Conservation (phyloP, 1,140 invertebrate species). For the Brachystomella parvula region DNA sequence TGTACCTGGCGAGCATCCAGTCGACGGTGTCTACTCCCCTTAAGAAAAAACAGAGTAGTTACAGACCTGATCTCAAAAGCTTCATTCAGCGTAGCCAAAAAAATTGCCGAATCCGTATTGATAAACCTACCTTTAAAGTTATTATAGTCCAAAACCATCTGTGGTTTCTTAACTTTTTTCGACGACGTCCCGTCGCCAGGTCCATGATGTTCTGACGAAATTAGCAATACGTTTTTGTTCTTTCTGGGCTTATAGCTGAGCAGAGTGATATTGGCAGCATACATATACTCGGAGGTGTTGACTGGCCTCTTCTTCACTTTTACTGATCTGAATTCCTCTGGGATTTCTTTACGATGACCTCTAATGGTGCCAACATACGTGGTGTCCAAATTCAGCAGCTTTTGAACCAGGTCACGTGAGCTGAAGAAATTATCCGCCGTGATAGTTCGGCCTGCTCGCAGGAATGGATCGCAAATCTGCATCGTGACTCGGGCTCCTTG, state of each 20-base stretch:
- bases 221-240: background rate
- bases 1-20: slow-evolving; percentile 3
- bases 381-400: background rate
- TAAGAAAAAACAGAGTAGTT: background rate
- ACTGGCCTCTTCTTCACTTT: background rate
- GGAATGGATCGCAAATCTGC: background rate
- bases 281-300: background rate
- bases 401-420: background rate
- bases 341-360: background rate
- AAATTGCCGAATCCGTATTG: background rate
- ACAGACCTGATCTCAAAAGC: background rate
- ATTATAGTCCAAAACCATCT: background rate
- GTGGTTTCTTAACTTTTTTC: background rate
- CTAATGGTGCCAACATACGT: background rate
- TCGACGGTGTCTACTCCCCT: slow-evolving; percentile 19
- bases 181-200: background rate
- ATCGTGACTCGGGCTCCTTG: background rate
- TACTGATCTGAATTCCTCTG: background rate
- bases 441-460: background rate
- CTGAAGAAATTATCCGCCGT: background rate
- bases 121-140: background rate
- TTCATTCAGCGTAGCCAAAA: background rate
- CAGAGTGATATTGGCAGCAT: background rate
- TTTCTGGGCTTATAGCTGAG: background rate
- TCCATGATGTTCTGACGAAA: background rate